phyloP scores from a whole-genome alignment of 2,888 invertebrate species.

The Odiellus spinosus region DNA sequence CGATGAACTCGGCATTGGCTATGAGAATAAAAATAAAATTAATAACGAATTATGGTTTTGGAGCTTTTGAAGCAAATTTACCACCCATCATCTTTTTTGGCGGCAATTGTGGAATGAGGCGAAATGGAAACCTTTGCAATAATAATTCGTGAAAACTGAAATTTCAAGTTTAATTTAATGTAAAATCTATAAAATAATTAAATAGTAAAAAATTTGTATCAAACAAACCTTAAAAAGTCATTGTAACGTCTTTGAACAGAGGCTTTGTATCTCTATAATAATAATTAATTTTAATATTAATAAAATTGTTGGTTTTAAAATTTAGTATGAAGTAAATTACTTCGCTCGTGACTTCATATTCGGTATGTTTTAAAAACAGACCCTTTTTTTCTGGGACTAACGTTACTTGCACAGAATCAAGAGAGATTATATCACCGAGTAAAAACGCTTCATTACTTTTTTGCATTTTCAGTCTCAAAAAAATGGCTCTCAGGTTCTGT shows the following conservation, averaged over 20 bases:
- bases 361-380: slow-evolving; percentile 32
- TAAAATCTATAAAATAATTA: too few species aligned
- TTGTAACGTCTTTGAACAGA: slow-evolving; percentile 31
- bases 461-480: slow-evolving; percentile 26
- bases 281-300: slow-evolving; percentile 6
- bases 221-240: slow-evolving; percentile 33
- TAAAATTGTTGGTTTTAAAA: neutral
- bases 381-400: slow-evolving; percentile 34
- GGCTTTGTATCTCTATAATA: slow-evolving; percentile 26
- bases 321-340: slow-evolving; percentile 18
- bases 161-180: too few species aligned
- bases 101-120: slow-evolving; percentile 30
- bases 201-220: too few species aligned
- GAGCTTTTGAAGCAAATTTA: too few species aligned
- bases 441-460: slow-evolving; percentile 28
- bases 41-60: too few species aligned
- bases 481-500: slow-evolving; percentile 25
- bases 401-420: slow-evolving; percentile 29
- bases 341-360: slow-evolving; percentile 33
- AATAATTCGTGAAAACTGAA: slow-evolving; percentile 30
- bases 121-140: slow-evolving; percentile 29
- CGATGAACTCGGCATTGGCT: slow-evolving; percentile 32
- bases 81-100: slow-evolving; percentile 29
- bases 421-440: slow-evolving; percentile 27
- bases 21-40: neutral